Base-by-base conservation (phyloP, 2,113 vertebrate species). In the Perca schrenkii region DNA sequence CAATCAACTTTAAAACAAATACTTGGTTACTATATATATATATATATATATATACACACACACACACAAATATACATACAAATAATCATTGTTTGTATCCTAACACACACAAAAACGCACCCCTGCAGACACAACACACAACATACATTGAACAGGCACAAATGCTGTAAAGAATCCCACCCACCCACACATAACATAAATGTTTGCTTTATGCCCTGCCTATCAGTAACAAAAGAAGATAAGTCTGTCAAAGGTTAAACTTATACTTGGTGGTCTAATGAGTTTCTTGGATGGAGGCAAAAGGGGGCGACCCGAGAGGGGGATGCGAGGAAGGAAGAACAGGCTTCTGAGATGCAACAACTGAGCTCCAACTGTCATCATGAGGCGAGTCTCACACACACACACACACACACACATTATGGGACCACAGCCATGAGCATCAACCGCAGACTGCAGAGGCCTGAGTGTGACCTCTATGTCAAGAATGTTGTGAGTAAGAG, bases 401-500 rank as follows among this genome's bases (percentile, higher is more conserved):
- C 28, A 31, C 28, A 31, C 28, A 31, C 2, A 1, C 66, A 53
- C 40, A 58, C 79, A 60, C 21, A 28, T 62, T 69, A 81, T 15
- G 57, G 52, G 69, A 82, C 34, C 54, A 13, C 80, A 74, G 64
- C 74, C 85, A 34, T 21, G 57, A 77, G 65, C 75, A 54, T 49
- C 70, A 65, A 71, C 84, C 79, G 21, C 81, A 82, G 57, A 28
- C 84, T 66, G 82, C 70, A 21, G 68, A 67, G 75, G 66, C 57
- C 84, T 56, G 65, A 53, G 82, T 56, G 65, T 57, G 82, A 88
- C 87, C 77, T 89, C 87, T 73, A 82, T 82, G 90, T 77, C 80
- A 89, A 77, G 92, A 92, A 92, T 92, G 86, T 36, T 56, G 79
- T 91, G 81, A 91, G 89, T 83, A 79, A 82, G 80, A 82, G 64